phyloP scores from a whole-genome alignment of 2,888 invertebrate species.

The Pammene fasciana region DNA sequence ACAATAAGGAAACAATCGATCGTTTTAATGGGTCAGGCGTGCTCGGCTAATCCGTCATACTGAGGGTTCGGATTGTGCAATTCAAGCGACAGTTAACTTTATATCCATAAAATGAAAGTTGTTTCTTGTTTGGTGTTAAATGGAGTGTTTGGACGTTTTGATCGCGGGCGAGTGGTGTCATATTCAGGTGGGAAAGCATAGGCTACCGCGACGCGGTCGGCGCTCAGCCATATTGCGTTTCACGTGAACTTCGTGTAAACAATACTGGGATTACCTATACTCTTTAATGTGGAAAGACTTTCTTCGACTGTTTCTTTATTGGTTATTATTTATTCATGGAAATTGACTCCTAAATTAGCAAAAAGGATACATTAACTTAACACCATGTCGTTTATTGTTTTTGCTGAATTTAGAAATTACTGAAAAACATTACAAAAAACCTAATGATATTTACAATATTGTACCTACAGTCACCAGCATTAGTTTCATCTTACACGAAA shows the following conservation, averaged over 20 bases:
- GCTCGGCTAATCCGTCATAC: constrained; percentile 77
- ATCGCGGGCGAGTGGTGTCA: constrained; percentile 67
- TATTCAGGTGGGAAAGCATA: constrained; percentile 82
- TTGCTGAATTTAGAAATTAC: too few species aligned
- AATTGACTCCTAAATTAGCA: not conserved
- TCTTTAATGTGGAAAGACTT: constrained; percentile 57
- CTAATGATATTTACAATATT: too few species aligned
- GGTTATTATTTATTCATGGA: not conserved
- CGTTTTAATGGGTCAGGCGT: constrained; percentile 82
- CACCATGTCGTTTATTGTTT: too few species aligned
- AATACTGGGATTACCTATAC: constrained; percentile 61
- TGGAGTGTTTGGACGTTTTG: constrained; percentile 62
- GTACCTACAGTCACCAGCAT: too few species aligned
- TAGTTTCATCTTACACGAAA: too few species aligned
- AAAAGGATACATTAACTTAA: too few species aligned
- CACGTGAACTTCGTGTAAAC: constrained; percentile 73
- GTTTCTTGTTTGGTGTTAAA: constrained; percentile 54
- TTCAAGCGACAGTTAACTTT: constrained; percentile 66
- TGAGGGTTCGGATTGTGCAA: constrained; percentile 60
- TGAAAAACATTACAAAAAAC: too few species aligned
- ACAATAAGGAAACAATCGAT: constrained; percentile 83
- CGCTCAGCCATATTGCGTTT: constrained; percentile 76
- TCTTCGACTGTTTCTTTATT: constrained; percentile 49
- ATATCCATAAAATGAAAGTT: constrained; percentile 59
- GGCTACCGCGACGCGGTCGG: constrained; percentile 80